Percentiles rank a stretch among this genome's conserved stretches.
phyloP scores from a whole-genome alignment of 2,797 vertebrate species.

The Macroramphosus scolopax region DNA sequence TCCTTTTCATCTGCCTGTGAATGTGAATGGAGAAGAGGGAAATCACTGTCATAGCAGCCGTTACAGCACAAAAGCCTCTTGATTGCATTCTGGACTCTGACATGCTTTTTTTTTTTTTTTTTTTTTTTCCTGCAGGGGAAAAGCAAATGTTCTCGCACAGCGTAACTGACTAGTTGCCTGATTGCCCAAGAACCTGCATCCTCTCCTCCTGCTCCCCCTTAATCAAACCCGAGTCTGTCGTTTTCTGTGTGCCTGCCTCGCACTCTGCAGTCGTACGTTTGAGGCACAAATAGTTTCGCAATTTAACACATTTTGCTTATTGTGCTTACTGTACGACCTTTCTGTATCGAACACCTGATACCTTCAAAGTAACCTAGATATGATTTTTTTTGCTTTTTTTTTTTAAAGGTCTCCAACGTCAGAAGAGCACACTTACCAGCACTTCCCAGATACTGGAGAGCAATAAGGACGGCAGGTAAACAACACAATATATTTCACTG shows the following conservation, averaged over 20 bases:
- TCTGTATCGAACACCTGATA: too few species aligned
- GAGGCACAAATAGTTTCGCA: too few species aligned
- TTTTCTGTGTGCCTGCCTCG: slow-evolving; percentile 26
- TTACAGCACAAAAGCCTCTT: slow-evolving; percentile 73
- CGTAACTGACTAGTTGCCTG: slow-evolving; percentile 73
- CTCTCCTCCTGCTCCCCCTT: slow-evolving; percentile 5
- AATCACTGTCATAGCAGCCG: slow-evolving; percentile 72
- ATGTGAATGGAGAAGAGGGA: slow-evolving; percentile 68
- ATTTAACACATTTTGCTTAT: too few species aligned
- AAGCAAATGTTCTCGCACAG: slow-evolving; percentile 74
- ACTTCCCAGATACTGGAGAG: slow-evolving; percentile 66
- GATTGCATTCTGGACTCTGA: slow-evolving; percentile 78
- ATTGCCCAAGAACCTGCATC: slow-evolving; percentile 57
- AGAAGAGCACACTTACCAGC: slow-evolving; percentile 39
- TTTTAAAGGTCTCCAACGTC: slow-evolving; percentile 45
- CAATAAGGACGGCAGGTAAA: slow-evolving; percentile 71
- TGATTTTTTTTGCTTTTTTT: too few species aligned
- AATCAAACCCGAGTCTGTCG: slow-evolving; percentile 30
- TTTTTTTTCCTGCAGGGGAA: slow-evolving; percentile 60
- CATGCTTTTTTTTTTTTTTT: slow-evolving; percentile 55
- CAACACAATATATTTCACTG: too few species aligned
- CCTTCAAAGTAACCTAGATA: too few species aligned
- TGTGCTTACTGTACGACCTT: too few species aligned
- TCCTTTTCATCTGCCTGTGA: slow-evolving; percentile 59
- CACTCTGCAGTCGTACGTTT: slow-evolving; percentile 32